Base-by-base conservation (phyloP, 2,888 invertebrate species). In the Ophioninae sp. region DNA sequence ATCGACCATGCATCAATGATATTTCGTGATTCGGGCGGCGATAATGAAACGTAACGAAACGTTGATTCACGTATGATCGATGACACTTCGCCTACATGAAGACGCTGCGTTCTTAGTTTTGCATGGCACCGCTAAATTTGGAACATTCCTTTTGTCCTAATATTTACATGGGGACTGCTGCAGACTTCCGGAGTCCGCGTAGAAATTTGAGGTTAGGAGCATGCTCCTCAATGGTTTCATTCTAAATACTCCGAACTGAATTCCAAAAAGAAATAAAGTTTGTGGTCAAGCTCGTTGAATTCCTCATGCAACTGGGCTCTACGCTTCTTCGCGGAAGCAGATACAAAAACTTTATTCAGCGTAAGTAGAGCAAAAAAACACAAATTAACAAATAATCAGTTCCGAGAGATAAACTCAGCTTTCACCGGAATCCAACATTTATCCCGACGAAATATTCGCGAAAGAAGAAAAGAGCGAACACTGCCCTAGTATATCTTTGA, bases 261-360 rank as follows among this genome's bases (percentile, higher is more conserved):
- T 56, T 50, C 41, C 8, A 10, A 44, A 20, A 23, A n/a, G 69
- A 68, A 17, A 2, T 21, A 59, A 59, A 21, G 37, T 61, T 57
- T 10, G 20, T 21, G 10, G 17, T 72, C 39, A 10, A 39, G 20
- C 50, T 65, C 64, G 37, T 70, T 44, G 0, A 57, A 70, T 61
- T 69, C 17, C 30, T 65, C 81, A 72, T 81, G 81, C 81, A 76
- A 44, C 20, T 70, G n/a, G 30, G 13, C 39, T 57, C 44, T 17
- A 1, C 62, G 50, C n/a, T 62, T 56, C 8, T 78, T 57, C 61
- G 77, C 13, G 57, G 21, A 77, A 69, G 65, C 56, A 62, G 73
- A 70, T 56, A 8, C 30, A 17, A 74, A 62, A 56, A 75, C 70
- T 70, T 39, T 30, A 72, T 61, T 72, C 57, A 77, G 77, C 69